Base-by-base conservation (phyloP, 2,888 invertebrate genomes). In the Pyrrhosoma nymphula region DNA sequence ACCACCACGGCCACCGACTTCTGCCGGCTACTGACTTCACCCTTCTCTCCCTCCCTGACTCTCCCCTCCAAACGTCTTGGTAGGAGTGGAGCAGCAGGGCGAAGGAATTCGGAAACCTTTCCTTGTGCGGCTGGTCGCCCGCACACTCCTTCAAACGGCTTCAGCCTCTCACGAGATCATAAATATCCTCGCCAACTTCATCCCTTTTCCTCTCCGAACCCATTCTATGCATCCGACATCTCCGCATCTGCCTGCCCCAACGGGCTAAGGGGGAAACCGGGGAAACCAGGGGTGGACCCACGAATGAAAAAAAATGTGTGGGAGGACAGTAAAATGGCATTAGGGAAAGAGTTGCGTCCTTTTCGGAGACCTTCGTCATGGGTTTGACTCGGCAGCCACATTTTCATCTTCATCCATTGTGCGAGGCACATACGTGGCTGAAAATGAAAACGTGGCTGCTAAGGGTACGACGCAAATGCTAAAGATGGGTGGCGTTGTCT, bases 121-220 rank as follows among this genome's bases (percentile, higher is more conserved):
- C 69, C 69, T n/a, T 14, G 69, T n/a, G 69, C 26, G 69, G n/a
- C 69, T 69, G 69, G 69, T 69, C 69, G 69, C n/a, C n/a, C 69
- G 0, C 60, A 18, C 60, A 23, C 60, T 18, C 60, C 60, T 60
- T 23, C 60, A 60, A 4, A 0, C 16, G 60, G 8, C 69, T 69
- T 20, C 69, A 12, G 26, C 8, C 75, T 35, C 75, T 10, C 82
- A 35, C 82, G 14, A 12, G 18, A n/a, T 30, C 82, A 82, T 82
- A 82, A 82, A 82, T 82, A 82, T 82, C 82, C 82, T 35, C 30
- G 82, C 82, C 82, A 82, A 82, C 82, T 82, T 82, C 82, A 82
- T 82, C 82, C 82, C 82, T 82, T 16, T 35, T 8, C 82, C 26
- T 26, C 69, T 26, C 69, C 69, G 26, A 4, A 23, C 35, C 82